A percentile compares a stretch with the other conserved stretches of the same genome.
Conservation (phyloP, 1,140 invertebrate genomes). For the Sipha flava region DNA sequence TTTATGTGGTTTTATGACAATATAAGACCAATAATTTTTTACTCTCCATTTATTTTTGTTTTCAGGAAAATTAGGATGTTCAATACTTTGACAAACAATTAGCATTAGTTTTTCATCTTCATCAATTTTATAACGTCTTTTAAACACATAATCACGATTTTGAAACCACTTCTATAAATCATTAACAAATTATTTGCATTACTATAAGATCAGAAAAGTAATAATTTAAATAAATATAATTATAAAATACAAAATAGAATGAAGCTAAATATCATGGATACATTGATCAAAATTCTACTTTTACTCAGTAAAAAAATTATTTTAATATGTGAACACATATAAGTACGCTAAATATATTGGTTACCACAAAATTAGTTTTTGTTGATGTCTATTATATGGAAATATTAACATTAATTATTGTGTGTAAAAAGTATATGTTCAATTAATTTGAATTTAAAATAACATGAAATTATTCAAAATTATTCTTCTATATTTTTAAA, state of each 20-base stretch:
- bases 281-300: background rate
- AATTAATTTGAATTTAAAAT: too few species aligned
- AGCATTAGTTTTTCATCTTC: constrained; percentile 46
- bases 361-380: too few species aligned
- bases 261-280: background rate
- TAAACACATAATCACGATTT: constrained; percentile 80
- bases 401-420: background rate
- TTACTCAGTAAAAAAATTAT: too few species aligned
- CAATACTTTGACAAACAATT: constrained; percentile 45
- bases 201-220: too few species aligned
- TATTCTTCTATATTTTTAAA: background rate
- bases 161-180: constrained; percentile 61
- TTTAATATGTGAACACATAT: too few species aligned
- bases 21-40: constrained; percentile 73
- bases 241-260: background rate
- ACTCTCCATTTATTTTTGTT: constrained; percentile 49
- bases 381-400: too few species aligned
- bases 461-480: too few species aligned
- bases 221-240: background rate
- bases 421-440: too few species aligned
- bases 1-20: constrained; percentile 66
- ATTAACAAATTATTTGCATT: background rate
- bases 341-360: too few species aligned
- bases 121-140: constrained; percentile 59
- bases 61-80: constrained; percentile 43